Base-by-base conservation (phyloP, 2,888 invertebrate genomes). In the Hipparchia sbordonii region DNA sequence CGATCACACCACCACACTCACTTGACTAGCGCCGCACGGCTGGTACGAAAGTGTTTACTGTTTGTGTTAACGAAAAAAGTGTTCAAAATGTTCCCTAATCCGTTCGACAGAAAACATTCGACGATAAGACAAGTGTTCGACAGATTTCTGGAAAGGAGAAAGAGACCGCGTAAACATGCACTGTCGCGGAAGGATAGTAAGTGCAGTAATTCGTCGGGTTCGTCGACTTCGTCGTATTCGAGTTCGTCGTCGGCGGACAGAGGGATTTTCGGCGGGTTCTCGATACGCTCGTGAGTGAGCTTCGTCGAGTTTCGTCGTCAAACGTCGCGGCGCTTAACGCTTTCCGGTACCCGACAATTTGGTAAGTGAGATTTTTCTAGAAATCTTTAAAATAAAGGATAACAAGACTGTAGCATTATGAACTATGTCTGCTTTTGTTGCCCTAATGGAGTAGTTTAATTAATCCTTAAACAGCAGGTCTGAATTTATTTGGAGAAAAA, bases 61-160 rank as follows among this genome's bases (percentile, higher is more conserved):
- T 33, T 33, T 10, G 10, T 65, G 51, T 23, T 23, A 23, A 65
- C 10, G 9, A 23, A 52, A 23, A 72, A 63, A 67, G 45, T 59
- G 48, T 72, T 65, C 59, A 89, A 84, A 78, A 95, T 96, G 96
- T 96, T 95, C 87, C 96, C 96, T 39, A 96, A 96, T 84, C 96
- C 96, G 79, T 95, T 96, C 85, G 95, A 96, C 80, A 94, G 96
- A 84, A 96, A 96, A 83, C 96, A 96, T 87, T 95, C 95, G 74
- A 95, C 95, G 62, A 96, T 96, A 80, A 94, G 96, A 74, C 96
- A 96, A 86, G 94, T 96, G 79, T 86, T 96, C 79, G 96, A 96
- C 81, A 93, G 94, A 72, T 85, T 96, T 73, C 87, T 96, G 78
- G 94, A 93, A 71, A 92, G 82, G n/a, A 85, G 79, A 75, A 77